These are phyloP conservation scores for Melieria picta DNA, from an alignment of 2,888 invertebrate species.

Conservation along the genomic window DNA sequence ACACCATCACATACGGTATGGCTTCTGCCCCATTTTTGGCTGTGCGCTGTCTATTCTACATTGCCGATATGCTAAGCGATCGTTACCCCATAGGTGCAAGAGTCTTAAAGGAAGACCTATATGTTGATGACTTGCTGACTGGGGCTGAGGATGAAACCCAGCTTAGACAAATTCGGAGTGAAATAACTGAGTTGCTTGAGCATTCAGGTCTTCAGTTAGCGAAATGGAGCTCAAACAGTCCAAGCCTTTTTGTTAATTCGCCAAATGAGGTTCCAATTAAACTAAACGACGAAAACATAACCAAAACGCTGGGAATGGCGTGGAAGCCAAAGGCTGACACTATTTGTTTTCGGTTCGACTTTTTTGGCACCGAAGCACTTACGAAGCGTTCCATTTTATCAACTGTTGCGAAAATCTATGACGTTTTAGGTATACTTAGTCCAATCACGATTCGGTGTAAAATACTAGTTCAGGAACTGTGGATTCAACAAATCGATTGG, in stretches of 20 bases:
- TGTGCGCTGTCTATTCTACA: not conserved
- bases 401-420: not conserved
- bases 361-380: not conserved
- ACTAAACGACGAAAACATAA: not conserved
- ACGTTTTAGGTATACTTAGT: not conserved
- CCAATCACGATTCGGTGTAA: constrained; percentile 12
- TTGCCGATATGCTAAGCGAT: not conserved
- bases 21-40: not conserved
- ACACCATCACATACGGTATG: constrained; percentile 22
- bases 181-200: not conserved
- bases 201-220: not conserved
- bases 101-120: not conserved
- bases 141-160: not conserved
- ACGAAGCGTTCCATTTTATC: constrained; percentile 4
- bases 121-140: constrained; percentile 12
- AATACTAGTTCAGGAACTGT: constrained; percentile 11
- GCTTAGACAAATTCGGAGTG: not conserved
- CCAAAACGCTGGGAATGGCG: constrained; percentile 8
- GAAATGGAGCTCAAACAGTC: constrained; percentile 1
- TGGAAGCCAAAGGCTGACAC: constrained; percentile 10
- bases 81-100: not conserved
- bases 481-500: constrained; percentile 13
- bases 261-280: not conserved
- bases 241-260: not conserved
- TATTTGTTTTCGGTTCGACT: constrained; percentile 5